These are phyloP conservation scores for Dendrolimus kikuchii DNA, from an alignment of 1,140 invertebrate genomes.

Conservation along the genomic window DNA sequence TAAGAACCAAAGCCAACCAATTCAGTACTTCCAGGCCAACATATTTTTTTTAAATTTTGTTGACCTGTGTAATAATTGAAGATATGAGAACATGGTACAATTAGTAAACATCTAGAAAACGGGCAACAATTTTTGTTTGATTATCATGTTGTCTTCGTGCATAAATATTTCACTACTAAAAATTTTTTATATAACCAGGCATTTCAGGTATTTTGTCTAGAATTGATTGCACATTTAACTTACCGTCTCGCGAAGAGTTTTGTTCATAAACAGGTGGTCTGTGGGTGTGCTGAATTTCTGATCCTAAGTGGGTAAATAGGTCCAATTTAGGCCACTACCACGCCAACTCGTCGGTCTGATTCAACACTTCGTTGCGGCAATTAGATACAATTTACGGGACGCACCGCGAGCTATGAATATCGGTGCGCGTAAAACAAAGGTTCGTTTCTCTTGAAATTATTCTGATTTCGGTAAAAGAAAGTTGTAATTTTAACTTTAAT, in stretches of 20 bases:
- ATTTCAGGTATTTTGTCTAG: background rate
- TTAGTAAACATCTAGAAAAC: too few species aligned
- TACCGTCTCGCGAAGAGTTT: conserved; percentile 27
- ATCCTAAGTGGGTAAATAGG: conserved; percentile 63
- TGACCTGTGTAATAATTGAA: too few species aligned
- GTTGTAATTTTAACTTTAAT: conserved; percentile 19
- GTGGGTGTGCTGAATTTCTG: conserved; percentile 44
- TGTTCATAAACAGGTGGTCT: conserved; percentile 48
- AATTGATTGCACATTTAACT: conserved; percentile 4
- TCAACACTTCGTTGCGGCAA: conserved; percentile 69
- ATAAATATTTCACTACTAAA: too few species aligned
- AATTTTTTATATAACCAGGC: too few species aligned
- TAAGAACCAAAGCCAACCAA: too few species aligned
- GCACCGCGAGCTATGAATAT: conserved; percentile 42
- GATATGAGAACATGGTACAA: too few species aligned
- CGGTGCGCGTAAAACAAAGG: conserved; percentile 45
- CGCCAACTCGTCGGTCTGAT: conserved; percentile 45
- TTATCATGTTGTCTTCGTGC: too few species aligned
- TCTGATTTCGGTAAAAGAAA: conserved; percentile 20
- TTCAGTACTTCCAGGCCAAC: too few species aligned
- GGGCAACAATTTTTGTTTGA: too few species aligned
- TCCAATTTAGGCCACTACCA: conserved; percentile 56
- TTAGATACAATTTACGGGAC: conserved; percentile 64
- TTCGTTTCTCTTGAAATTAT: conserved; percentile 51
- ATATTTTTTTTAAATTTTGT: too few species aligned